phyloP scores from a whole-genome alignment of 2,113 vertebrate species.

The Struthidea cinerea region DNA sequence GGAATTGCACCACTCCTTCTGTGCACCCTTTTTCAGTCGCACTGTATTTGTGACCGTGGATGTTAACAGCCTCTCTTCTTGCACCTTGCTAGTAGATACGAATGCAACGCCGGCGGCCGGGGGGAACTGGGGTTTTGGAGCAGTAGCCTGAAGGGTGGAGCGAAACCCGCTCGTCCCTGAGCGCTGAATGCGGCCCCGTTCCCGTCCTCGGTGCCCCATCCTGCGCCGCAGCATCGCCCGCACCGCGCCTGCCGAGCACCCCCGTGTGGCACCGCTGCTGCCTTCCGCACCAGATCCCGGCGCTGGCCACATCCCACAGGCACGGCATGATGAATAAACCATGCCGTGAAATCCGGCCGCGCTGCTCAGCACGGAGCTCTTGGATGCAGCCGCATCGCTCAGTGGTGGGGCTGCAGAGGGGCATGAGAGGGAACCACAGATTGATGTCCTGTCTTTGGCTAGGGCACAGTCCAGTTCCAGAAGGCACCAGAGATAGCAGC shows the following conservation, averaged over 20 bases:
- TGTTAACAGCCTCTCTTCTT: neutral
- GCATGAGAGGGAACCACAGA: accelerated
- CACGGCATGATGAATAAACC: neutral
- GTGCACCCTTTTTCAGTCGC: neutral
- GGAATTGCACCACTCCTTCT: neutral
- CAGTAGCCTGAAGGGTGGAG: neutral
- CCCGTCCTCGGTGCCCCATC: neutral
- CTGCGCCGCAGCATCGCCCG: neutral
- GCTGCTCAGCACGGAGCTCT: neutral
- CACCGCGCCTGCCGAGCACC: neutral
- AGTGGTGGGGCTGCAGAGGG: neutral
- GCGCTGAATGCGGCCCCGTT: neutral
- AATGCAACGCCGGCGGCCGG: neutral
- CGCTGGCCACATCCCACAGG: accelerated
- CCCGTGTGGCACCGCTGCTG: neutral
- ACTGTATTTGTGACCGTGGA: neutral
- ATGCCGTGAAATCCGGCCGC: neutral
- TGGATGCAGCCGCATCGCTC: accelerated
- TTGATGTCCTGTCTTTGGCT: neutral
- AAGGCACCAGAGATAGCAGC: neutral
- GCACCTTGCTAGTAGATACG: neutral
- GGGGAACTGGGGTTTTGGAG: neutral
- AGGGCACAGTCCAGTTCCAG: neutral
- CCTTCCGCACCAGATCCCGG: neutral
- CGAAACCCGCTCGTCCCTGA: neutral